A percentile compares a stretch with the other conserved stretches of the same genome.
Conservation (phyloP, 2,797 vertebrate species). For the Petrocephalus sullivani region DNA sequence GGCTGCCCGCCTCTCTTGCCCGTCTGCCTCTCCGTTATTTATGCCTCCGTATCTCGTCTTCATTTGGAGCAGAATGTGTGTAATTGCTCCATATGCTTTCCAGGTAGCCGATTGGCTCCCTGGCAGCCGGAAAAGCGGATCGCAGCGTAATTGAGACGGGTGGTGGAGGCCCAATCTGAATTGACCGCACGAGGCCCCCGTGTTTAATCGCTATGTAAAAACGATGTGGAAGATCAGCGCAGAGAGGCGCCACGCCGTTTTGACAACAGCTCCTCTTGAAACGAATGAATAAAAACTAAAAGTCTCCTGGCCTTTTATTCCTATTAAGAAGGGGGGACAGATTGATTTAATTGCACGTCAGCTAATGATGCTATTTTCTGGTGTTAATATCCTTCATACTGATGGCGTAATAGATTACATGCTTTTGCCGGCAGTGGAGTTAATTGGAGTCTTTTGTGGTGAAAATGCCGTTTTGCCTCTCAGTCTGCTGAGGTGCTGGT, state of each 20-base stretch:
- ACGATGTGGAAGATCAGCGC: neutral
- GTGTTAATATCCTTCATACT: conserved; percentile 85
- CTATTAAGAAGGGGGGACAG: conserved; percentile 72
- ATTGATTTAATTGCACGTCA: conserved; percentile 93
- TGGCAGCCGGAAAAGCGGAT: conserved; percentile 27
- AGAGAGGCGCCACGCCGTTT: neutral
- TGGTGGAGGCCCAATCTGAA: neutral
- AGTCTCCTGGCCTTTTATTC: conserved; percentile 40
- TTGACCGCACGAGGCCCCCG: neutral
- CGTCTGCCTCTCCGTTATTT: neutral
- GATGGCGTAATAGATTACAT: conserved; percentile 79
- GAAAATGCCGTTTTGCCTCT: conserved; percentile 81
- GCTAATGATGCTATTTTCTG: conserved; percentile 86
- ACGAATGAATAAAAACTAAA: conserved; percentile 25
- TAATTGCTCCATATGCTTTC: conserved; percentile 28
- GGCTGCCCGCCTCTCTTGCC: neutral
- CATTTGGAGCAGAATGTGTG: conserved; percentile 1
- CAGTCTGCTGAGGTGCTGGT: conserved; percentile 47
- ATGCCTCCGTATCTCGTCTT: conserved; percentile 13
- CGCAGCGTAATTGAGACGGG: conserved; percentile 30
- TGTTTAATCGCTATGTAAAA: neutral
- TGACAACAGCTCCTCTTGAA: conserved; percentile 22
- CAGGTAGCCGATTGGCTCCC: conserved; percentile 5
- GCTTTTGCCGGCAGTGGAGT: conserved; percentile 49
- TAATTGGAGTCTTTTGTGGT: conserved; percentile 89